These are phyloP conservation scores for Scaptomyza parva DNA, from an alignment of 2,888 invertebrate genomes.

Conservation along the genomic window DNA sequence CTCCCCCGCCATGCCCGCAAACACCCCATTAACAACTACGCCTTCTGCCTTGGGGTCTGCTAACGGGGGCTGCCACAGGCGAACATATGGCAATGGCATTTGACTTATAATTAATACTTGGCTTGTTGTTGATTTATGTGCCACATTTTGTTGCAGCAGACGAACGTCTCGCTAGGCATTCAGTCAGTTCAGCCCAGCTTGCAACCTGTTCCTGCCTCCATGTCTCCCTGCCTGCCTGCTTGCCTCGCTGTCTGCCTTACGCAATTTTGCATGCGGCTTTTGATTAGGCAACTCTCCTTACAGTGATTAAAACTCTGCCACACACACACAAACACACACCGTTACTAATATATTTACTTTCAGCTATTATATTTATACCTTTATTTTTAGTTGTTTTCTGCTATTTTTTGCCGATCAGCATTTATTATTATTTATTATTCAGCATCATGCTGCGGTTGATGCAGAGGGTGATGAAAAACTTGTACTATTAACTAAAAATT, in stretches of 20 bases:
- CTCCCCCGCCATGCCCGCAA: neutral
- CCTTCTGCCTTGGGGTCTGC: too few species aligned
- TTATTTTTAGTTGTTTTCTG: slow-evolving; percentile 34
- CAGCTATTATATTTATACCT: slow-evolving; percentile 7
- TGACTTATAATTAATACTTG: slow-evolving; percentile 69
- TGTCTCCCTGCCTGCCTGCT: too few species aligned
- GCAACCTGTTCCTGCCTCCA: slow-evolving; percentile 46
- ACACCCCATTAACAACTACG: slow-evolving; percentile 14
- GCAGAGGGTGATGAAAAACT: slow-evolving; percentile 62
- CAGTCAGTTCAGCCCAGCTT: slow-evolving; percentile 4
- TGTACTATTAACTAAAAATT: slow-evolving; percentile 75
- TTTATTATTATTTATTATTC: slow-evolving; percentile 44
- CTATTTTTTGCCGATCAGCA: slow-evolving; percentile 15
- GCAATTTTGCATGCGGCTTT: slow-evolving; percentile 42
- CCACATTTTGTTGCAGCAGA: slow-evolving; percentile 56
- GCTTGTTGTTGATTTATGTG: slow-evolving; percentile 62
- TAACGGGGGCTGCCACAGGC: slow-evolving; percentile 16
- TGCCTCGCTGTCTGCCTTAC: slow-evolving; percentile 30
- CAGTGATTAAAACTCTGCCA: slow-evolving; percentile 34
- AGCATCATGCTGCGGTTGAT: slow-evolving; percentile 19
- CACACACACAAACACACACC: neutral
- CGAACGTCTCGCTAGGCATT: slow-evolving; percentile 3
- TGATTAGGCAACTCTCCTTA: slow-evolving; percentile 47
- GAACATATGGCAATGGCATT: slow-evolving; percentile 70
- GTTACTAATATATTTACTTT: slow-evolving; percentile 26